A percentile compares a stretch with the other conserved stretches of the same genome.
phyloP scores from a whole-genome alignment of 2,113 vertebrate species.

The Siniperca chuatsi region DNA sequence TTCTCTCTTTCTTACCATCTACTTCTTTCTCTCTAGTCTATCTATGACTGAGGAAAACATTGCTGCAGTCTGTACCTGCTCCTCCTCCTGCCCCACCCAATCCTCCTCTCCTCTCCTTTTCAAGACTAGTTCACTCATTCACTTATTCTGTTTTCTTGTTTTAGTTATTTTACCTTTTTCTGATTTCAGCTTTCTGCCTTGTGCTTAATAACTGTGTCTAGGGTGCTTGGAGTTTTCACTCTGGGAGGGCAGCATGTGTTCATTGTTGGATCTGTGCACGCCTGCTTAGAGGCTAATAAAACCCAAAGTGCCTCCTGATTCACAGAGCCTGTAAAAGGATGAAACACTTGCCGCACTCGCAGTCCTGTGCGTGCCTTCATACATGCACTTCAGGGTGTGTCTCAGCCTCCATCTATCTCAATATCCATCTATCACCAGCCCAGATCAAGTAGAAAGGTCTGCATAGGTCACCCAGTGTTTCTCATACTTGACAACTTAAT shows the following conservation, averaged over 20 bases:
- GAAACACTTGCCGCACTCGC: constrained; percentile 56
- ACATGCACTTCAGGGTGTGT: constrained; percentile 38
- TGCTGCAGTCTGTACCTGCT: constrained; percentile 39
- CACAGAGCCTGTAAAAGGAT: constrained; percentile 70
- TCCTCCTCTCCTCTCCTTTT: neutral
- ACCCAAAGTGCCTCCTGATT: constrained; percentile 64
- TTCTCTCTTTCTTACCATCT: constrained; percentile 65
- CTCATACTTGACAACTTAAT: constrained; percentile 44
- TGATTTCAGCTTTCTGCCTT: constrained; percentile 6
- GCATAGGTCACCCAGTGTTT: constrained; percentile 30
- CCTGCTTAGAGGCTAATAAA: constrained; percentile 66
- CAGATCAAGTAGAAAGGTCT: constrained; percentile 32
- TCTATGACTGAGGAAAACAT: constrained; percentile 37
- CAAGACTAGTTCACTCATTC: neutral
- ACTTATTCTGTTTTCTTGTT: neutral
- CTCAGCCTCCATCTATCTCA: constrained; percentile 42
- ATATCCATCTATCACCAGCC: constrained; percentile 43
- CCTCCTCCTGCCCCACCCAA: constrained; percentile 15
- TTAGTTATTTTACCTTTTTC: neutral
- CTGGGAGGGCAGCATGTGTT: constrained; percentile 46
- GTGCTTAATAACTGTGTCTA: constrained; percentile 34
- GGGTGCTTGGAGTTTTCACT: constrained; percentile 24
- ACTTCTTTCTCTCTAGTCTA: constrained; percentile 27
- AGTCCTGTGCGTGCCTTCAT: constrained; percentile 6
- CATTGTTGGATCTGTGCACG: constrained; percentile 58